phyloP scores from a whole-genome alignment of 2,113 vertebrate genomes.

The Oceanodroma tethys region DNA sequence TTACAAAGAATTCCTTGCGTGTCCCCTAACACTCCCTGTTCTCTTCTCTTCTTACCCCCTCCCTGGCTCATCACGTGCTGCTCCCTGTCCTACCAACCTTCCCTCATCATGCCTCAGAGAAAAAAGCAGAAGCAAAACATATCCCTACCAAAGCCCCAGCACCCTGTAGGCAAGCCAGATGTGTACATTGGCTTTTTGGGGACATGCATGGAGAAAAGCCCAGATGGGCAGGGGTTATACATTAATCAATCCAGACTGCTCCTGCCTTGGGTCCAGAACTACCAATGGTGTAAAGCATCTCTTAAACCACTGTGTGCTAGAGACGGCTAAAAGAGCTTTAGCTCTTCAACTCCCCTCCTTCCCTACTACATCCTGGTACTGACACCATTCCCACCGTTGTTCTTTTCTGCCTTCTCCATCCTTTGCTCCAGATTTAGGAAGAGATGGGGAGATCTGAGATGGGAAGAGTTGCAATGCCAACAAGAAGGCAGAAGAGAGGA shows the following conservation, averaged over 20 bases:
- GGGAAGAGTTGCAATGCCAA: not conserved
- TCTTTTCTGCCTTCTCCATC: not conserved
- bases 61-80: not conserved
- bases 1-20: not conserved
- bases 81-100: not conserved
- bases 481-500: not conserved
- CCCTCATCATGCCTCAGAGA: not conserved
- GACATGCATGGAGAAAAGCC: not conserved
- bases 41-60: not conserved
- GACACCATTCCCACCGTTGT: not conserved
- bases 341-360: not conserved
- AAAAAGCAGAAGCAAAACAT: not conserved
- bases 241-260: accelerated
- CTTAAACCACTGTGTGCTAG: not conserved
- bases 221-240: not conserved
- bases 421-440: not conserved
- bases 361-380: not conserved
- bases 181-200: not conserved
- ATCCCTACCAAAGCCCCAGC: not conserved
- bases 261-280: not conserved
- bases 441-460: not conserved
- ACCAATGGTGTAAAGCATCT: not conserved
- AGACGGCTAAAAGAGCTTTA: not conserved
- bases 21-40: not conserved
- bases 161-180: not conserved